Percentiles rank a stretch among this genome's conserved stretches.
Evolutionary conservation across 1,140 invertebrate species (phyloP).

Genomic region (Streblospio benedicti): DNA sequence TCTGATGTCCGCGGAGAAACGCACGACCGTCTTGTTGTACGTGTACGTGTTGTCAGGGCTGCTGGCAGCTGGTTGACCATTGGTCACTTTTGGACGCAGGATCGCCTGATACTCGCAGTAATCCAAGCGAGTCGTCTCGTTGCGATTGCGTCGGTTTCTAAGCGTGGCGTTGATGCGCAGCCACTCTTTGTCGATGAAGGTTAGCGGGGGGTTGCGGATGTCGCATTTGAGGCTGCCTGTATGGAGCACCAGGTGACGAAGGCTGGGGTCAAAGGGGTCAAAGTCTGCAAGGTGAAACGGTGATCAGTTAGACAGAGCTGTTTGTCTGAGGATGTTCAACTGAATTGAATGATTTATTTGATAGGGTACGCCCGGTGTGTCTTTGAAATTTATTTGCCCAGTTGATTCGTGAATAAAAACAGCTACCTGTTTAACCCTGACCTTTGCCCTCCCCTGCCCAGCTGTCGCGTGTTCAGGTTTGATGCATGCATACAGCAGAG

Average conservation of each 20-base stretch:
- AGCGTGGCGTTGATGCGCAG: slow-evolving; percentile 33
- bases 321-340: too few species aligned
- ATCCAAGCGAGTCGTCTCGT: slow-evolving; percentile 31
- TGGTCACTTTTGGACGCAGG: slow-evolving; percentile 32
- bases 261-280: slow-evolving; percentile 60
- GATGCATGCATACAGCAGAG: too few species aligned
- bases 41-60: slow-evolving; percentile 20
- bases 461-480: too few species aligned
- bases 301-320: too few species aligned
- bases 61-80: slow-evolving; percentile 22
- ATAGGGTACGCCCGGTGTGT: too few species aligned
- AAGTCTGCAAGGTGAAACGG: slow-evolving; percentile 71
- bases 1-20: slow-evolving; percentile 5
- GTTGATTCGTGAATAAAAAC: too few species aligned
- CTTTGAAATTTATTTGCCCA: too few species aligned
- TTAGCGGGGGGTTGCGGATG: slow-evolving; percentile 45
- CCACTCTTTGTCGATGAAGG: slow-evolving; percentile 31
- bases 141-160: too few species aligned
- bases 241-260: slow-evolving; percentile 54
- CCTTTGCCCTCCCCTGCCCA: too few species aligned
- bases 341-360: too few species aligned
- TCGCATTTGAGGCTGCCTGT: slow-evolving; percentile 54
- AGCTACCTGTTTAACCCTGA: too few species aligned
- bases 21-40: slow-evolving; percentile 1
- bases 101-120: slow-evolving; percentile 38